Evolutionary conservation across 2,888 invertebrate species (phyloP).

Genomic region (Rugalucina vietnamica): DNA sequence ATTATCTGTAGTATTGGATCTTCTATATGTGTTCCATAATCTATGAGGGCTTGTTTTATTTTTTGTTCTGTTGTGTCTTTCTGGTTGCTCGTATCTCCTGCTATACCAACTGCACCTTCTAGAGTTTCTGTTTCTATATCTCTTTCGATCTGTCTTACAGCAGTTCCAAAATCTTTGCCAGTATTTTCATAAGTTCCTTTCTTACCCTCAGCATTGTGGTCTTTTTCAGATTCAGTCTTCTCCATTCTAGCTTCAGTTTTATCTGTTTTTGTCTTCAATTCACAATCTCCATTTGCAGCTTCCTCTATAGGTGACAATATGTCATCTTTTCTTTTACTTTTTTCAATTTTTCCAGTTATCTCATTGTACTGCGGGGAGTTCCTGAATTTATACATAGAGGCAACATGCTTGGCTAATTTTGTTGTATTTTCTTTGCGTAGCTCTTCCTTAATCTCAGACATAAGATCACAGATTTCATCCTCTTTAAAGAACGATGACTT

Average conservation of each 20-base stretch:
- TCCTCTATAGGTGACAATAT: too few relatives aligned
- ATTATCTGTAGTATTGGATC: conserved; percentile 52
- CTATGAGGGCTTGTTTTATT: conserved; percentile 30
- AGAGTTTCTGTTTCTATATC: background rate
- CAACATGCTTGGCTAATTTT: conserved; percentile 71
- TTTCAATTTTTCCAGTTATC: background rate
- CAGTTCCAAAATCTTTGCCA: background rate
- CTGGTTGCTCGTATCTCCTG: background rate
- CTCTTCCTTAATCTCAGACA: conserved; percentile 71
- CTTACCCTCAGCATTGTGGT: too few relatives aligned
- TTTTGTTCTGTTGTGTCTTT: background rate
- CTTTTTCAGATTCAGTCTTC: too few relatives aligned
- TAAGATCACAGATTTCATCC: conserved; percentile 70
- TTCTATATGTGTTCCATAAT: conserved; percentile 46
- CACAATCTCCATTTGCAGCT: background rate
- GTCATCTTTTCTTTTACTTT: background rate
- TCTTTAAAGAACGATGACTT: conserved; percentile 77
- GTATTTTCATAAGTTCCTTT: too few relatives aligned
- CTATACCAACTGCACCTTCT: too few relatives aligned
- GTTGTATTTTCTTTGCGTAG: conserved; percentile 72
- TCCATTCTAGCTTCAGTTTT: background rate
- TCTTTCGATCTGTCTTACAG: background rate
- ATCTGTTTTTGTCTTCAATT: too few relatives aligned
- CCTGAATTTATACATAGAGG: conserved; percentile 51
- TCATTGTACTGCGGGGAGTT: conserved; percentile 4